Percentiles rank a stretch among this genome's conserved stretches.
phyloP scores from a whole-genome alignment of 37 sponge, comb jelly and placozoan genomes.

The Agelas oroides region DNA sequence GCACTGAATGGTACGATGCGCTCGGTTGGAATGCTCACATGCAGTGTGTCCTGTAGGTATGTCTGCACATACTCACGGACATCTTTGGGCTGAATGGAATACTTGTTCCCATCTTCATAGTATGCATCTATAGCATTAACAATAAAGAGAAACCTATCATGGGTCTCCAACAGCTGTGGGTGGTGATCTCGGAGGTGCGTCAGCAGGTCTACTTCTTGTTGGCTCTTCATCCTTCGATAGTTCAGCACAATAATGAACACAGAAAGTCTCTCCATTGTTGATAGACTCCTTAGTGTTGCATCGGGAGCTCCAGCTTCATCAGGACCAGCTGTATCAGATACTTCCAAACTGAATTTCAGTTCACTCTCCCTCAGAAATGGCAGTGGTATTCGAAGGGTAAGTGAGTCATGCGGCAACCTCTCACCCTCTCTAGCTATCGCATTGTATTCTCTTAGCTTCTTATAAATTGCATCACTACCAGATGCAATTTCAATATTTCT shows the following conservation, averaged over 20 bases:
- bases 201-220: not conserved
- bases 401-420: too few relatives aligned
- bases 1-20: constrained; percentile 15
- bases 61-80: not conserved
- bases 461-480: too few relatives aligned
- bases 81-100: not conserved
- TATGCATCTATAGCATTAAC: not conserved
- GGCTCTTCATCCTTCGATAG: constrained; percentile 9
- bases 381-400: too few relatives aligned
- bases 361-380: too few relatives aligned
- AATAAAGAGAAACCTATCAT: constrained; percentile 9
- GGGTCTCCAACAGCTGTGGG: not conserved
- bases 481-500: too few relatives aligned
- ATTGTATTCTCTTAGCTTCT: too few relatives aligned
- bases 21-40: not conserved
- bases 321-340: constrained; percentile 5
- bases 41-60: not conserved
- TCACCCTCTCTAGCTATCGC: too few relatives aligned
- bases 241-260: constrained; percentile 9
- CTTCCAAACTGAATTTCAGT: too few relatives aligned
- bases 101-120: not conserved
- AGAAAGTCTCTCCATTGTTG: not conserved
- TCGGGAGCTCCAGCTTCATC: not conserved
- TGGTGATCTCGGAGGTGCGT: not conserved
- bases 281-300: not conserved